Conservation (phyloP, 2,888 invertebrate genomes). For the Platycheirus rosarum region DNA sequence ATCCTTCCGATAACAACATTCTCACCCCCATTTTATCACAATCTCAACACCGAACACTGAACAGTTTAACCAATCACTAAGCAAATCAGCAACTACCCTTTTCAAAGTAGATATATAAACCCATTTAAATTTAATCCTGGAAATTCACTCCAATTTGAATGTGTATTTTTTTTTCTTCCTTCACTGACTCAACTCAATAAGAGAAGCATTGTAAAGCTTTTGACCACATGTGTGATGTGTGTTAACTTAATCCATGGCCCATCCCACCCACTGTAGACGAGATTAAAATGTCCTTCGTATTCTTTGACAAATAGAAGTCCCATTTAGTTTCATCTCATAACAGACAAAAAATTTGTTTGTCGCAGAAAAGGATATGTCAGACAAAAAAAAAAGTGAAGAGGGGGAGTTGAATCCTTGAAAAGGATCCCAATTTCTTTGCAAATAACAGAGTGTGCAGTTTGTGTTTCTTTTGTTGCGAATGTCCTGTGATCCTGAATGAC, state of each 20-base stretch:
- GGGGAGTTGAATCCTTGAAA: not conserved
- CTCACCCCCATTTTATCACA: not conserved
- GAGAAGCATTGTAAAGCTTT: slow-evolving; percentile 48
- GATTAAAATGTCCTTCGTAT: slow-evolving; percentile 63
- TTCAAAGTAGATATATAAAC: slow-evolving; percentile 51
- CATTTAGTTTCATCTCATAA: slow-evolving; percentile 63
- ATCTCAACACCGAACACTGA: not conserved
- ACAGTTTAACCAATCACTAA: slow-evolving; percentile 57
- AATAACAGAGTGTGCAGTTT: slow-evolving; percentile 66
- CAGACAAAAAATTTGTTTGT: slow-evolving; percentile 69
- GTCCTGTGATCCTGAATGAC: slow-evolving; percentile 32
- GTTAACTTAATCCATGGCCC: slow-evolving; percentile 56
- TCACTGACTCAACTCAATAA: slow-evolving; percentile 30
- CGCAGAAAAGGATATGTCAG: slow-evolving; percentile 34
- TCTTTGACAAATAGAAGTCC: slow-evolving; percentile 68
- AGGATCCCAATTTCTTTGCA: slow-evolving; percentile 67
- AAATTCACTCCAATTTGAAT: slow-evolving; percentile 58
- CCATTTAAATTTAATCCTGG: slow-evolving; percentile 71
- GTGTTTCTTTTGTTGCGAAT: slow-evolving; percentile 4
- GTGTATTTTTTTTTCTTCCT: slow-evolving; percentile 9
- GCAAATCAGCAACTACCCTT: slow-evolving; percentile 68
- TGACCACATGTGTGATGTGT: slow-evolving; percentile 65
- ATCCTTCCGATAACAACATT: slow-evolving; percentile 7
- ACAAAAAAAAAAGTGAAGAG: not conserved
- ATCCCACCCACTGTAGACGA: not conserved